Conservation (phyloP, 2,113 vertebrate genomes). For the Illadopsis cleaveri region DNA sequence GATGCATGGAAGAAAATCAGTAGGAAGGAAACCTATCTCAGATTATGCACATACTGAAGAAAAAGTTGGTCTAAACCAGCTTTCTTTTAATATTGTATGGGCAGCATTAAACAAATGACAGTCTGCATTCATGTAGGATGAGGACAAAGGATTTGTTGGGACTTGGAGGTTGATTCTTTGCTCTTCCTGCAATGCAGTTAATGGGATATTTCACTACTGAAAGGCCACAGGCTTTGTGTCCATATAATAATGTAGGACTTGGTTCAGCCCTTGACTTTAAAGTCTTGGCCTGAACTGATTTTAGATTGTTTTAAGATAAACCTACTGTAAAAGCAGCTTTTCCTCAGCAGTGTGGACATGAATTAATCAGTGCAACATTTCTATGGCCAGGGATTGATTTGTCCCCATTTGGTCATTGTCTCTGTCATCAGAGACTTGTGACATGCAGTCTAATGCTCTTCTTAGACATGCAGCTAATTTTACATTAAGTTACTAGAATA, state of each 20-base stretch:
- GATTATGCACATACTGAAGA: not conserved
- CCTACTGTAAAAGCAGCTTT: not conserved
- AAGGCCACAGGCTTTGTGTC: not conserved
- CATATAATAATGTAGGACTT: not conserved
- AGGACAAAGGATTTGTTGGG: not conserved
- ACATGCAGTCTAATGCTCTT: not conserved
- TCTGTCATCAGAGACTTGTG: not conserved
- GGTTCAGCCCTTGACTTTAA: not conserved
- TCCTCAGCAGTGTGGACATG: not conserved
- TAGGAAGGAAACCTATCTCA: not conserved
- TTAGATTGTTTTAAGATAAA: not conserved
- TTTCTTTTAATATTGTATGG: not conserved
- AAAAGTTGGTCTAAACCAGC: not conserved
- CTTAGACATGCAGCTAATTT: not conserved
- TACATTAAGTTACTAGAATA: not conserved
- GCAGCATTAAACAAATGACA: not conserved
- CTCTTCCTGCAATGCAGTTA: not conserved
- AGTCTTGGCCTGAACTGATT: not conserved
- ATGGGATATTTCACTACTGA: not conserved
- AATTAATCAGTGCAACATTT: not conserved
- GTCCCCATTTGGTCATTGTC: not conserved
- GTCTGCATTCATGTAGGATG: accelerated
- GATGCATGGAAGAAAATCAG: not conserved
- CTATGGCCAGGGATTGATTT: not conserved
- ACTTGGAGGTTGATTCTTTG: not conserved